Percentiles rank a stretch among this genome's conserved stretches.
phyloP scores from a whole-genome alignment of 2,888 invertebrate species.

The Drosophila barbarae region DNA sequence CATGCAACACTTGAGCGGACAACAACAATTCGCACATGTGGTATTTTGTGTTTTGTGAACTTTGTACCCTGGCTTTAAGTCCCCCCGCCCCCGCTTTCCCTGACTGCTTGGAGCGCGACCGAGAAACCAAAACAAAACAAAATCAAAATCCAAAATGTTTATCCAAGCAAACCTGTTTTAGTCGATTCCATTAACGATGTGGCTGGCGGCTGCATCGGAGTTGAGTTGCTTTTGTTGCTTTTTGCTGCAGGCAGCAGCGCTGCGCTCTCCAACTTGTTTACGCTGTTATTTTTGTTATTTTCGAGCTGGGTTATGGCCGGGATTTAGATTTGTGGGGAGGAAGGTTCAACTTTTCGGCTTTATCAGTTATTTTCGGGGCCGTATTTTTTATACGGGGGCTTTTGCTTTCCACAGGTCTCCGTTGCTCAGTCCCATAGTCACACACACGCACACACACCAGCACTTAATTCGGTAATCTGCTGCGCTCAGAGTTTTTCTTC shows the following conservation, averaged over 20 bases:
- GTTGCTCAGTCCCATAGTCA: neutral
- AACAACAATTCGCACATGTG: constrained; percentile 9
- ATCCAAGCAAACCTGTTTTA: constrained; percentile 56
- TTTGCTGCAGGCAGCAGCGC: neutral
- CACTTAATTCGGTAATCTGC: constrained; percentile 14
- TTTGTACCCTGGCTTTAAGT: constrained; percentile 42
- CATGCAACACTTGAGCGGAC: constrained; percentile 15
- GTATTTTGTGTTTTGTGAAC: constrained; percentile 26
- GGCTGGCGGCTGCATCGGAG: constrained; percentile 19
- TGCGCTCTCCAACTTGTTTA: constrained; percentile 12
- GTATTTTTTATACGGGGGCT: neutral
- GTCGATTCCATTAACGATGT: constrained; percentile 33
- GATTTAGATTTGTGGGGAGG: constrained; percentile 20
- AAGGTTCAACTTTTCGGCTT: constrained; percentile 17
- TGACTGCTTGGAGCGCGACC: neutral
- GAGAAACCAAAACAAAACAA: constrained; percentile 25
- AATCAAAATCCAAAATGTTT: constrained; percentile 33
- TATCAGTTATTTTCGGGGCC: constrained; percentile 14
- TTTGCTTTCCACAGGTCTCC: constrained; percentile 27
- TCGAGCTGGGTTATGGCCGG: constrained; percentile 7
- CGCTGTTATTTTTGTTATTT: constrained; percentile 3
- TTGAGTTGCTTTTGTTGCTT: constrained; percentile 1
- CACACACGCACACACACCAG: constrained; percentile 12
- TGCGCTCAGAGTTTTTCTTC: neutral
- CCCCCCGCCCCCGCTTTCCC: neutral